phyloP scores from a whole-genome alignment of 2,797 vertebrate species.

The Phrynocephalus forsythii region DNA sequence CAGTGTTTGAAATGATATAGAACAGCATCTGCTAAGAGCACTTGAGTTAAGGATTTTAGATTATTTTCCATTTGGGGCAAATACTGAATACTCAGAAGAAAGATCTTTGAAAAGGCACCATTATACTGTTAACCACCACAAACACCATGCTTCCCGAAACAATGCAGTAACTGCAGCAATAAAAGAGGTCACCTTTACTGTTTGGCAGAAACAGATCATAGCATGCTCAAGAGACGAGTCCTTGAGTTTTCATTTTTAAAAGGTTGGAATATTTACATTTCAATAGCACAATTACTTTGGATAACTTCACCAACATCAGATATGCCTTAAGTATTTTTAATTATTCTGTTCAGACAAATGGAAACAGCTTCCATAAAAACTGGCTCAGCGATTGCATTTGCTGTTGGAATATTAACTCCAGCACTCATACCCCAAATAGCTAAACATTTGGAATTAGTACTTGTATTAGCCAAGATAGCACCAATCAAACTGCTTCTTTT shows the following conservation, averaged over 20 bases:
- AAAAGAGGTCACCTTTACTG: conserved; percentile 12
- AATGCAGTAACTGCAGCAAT: background rate
- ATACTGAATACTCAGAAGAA: background rate
- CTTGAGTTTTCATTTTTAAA: background rate
- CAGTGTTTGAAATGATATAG: background rate
- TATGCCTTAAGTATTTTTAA: background rate
- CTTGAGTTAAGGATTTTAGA: conserved; percentile 16
- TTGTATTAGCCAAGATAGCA: background rate
- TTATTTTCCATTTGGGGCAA: background rate
- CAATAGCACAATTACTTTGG: background rate
- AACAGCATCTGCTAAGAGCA: background rate
- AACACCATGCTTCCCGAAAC: conserved; percentile 1
- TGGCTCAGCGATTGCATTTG: background rate
- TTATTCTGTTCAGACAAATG: background rate
- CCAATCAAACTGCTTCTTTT: background rate
- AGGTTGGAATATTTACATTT: background rate
- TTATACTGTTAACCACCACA: background rate
- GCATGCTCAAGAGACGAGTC: background rate
- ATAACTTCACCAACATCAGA: background rate
- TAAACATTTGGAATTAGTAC: background rate
- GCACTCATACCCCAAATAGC: background rate
- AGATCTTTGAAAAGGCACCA: conserved; percentile 14
- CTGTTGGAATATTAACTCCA: background rate
- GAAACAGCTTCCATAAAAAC: background rate
- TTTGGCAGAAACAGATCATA: background rate